These are phyloP conservation scores for Caenorhabditis wallacei DNA, from an alignment of 2,888 invertebrate species.

Conservation along the genomic window DNA sequence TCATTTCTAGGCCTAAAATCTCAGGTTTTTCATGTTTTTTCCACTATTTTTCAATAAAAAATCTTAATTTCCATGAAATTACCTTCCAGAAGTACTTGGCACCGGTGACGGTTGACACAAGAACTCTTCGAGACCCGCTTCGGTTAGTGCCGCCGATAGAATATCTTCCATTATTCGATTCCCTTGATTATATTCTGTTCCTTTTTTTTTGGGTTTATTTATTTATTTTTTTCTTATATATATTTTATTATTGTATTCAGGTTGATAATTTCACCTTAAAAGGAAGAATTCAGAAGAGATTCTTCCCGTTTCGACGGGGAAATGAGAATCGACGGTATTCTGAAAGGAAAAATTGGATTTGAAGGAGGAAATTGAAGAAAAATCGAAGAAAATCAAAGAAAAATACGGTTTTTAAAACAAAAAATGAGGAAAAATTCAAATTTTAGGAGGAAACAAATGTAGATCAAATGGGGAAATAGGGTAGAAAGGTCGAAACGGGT, in stretches of 20 bases:
- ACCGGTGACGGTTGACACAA: constrained; percentile 54
- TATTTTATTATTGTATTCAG: neutral
- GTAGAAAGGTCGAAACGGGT: neutral
- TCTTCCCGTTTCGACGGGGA: neutral
- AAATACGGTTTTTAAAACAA: no score
- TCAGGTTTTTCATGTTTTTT: neutral
- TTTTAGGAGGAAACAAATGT: no score
- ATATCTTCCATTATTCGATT: constrained; percentile 69
- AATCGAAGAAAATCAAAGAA: neutral
- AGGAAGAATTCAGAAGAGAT: neutral
- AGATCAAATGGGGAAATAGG: neutral
- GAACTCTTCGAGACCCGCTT: constrained; percentile 73
- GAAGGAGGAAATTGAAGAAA: neutral
- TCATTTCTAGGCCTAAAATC: no score
- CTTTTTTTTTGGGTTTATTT: neutral
- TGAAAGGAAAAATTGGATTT: neutral
- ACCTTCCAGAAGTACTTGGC: constrained; percentile 57
- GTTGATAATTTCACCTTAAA: neutral
- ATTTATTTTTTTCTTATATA: neutral
- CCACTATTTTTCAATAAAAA: neutral
- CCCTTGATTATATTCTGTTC: no score
- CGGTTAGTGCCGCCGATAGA: constrained; percentile 72
- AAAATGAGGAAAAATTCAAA: no score
- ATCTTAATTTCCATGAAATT: neutral
- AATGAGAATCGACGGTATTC: constrained; percentile 11